phyloP scores from a whole-genome alignment of 2,113 vertebrate genomes.

The Pseudopipra pipra region DNA sequence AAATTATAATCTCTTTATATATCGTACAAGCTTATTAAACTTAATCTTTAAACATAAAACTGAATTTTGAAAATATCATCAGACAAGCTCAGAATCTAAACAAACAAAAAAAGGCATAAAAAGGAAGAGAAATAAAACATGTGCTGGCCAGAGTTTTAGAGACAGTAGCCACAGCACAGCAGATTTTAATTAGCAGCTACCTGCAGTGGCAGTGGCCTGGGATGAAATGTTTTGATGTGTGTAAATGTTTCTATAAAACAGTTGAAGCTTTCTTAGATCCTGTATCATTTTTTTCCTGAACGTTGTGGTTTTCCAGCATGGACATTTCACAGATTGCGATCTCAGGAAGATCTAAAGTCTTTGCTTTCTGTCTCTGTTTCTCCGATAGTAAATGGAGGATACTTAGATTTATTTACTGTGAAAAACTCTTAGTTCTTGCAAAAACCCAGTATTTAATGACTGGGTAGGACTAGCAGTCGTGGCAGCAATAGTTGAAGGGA shows the following conservation, averaged over 20 bases:
- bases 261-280: slow-evolving; percentile 25
- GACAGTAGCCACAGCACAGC: slow-evolving; percentile 50
- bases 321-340: background rate
- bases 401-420: background rate
- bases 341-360: background rate
- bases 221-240: slow-evolving; percentile 56
- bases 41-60: slow-evolving; percentile 25
- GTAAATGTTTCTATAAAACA: slow-evolving; percentile 55
- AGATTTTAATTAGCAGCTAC: slow-evolving; percentile 62
- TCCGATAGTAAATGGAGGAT: background rate
- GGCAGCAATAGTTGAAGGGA: background rate
- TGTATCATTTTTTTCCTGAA: background rate
- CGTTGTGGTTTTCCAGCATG: background rate
- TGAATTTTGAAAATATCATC: slow-evolving; percentile 23
- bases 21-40: slow-evolving; percentile 51
- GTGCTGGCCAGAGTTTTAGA: slow-evolving; percentile 48
- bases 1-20: slow-evolving; percentile 70
- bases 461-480: background rate
- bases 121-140: slow-evolving; percentile 13
- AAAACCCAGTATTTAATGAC: background rate
- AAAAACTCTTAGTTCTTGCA: background rate
- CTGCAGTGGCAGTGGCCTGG: slow-evolving; percentile 50
- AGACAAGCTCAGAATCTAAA: slow-evolving; percentile 9
- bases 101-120: background rate
- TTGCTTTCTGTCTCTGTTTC: background rate